Base-by-base conservation (phyloP, 2,888 invertebrate species). In the Calameuta filiformis region DNA sequence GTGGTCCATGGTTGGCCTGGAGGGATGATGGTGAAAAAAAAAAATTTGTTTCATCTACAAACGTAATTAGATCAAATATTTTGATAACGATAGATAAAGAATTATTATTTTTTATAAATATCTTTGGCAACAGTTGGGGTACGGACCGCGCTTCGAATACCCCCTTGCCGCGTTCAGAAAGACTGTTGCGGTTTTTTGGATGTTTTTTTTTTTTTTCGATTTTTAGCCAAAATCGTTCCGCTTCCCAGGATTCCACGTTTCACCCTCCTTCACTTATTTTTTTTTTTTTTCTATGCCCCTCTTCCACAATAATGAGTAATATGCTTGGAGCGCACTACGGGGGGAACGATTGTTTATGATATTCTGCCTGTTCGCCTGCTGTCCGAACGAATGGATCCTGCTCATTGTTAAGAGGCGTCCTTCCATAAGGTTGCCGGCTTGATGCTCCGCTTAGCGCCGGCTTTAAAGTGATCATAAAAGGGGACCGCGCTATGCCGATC, bases 281-380 rank as follows among this genome's bases (percentile, higher is more conserved):
- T 40, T 40, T 40, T 40, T 40, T 37, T 15, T 4, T 1, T 0
- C 12, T 12, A 4, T 40, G 12, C 15, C 40, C 40, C 12, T 40
- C 40, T 40, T 69, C 68, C 11, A 12, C 68, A 75, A 77, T 68
- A 77, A 75, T 75, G 34, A 77, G 40, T 69, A 35, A 31, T 33
- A 35, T 69, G 74, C 12, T 31, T 15, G 12, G 30, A 30, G 11
- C 69, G 30, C 69, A 33, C 69, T n/a, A 33, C 77, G n/a, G 69
- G 40, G 77, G 77, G 71, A 75, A 69, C 34, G 74, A 77, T 77
- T 77, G 77, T 77, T 75, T 77, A 75, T 75, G 37, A 75, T n/a
- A 77, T 69, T 69, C 75, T 69, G 56, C 40, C 75, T 69, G 75
- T 77, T 77, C 12, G 75, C 75, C 77, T 75, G 68, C 77, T 77